A percentile compares a stretch with the other conserved stretches of the same genome.
Conservation (phyloP, 2,797 vertebrate genomes). For the Meriones psammophilus region DNA sequence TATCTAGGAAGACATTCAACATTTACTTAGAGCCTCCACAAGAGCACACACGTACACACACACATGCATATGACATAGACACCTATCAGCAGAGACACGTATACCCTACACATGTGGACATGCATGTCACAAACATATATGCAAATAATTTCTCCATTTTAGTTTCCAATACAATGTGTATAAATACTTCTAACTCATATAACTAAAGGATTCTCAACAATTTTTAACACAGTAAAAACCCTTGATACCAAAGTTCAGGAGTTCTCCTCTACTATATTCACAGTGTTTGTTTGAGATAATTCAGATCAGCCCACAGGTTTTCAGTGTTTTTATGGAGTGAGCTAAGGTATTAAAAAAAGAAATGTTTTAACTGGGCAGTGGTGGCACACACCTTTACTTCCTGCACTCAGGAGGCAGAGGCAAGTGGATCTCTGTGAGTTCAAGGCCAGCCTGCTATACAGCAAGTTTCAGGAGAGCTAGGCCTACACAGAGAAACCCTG, state of each 20-base stretch:
- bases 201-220: not conserved
- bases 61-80: not conserved
- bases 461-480: not conserved
- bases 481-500: not conserved
- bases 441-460: not conserved
- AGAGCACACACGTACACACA: not conserved
- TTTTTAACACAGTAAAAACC: constrained; percentile 23
- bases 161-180: constrained; percentile 15
- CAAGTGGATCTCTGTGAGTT: not conserved
- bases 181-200: not conserved
- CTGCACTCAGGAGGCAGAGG: not conserved
- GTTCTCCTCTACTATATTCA: not conserved
- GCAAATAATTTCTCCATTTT: constrained; percentile 4
- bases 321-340: not conserved
- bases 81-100: not conserved
- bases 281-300: constrained; percentile 12
- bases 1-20: not conserved
- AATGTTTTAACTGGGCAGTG: not conserved
- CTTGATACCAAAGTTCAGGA: constrained; percentile 37
- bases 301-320: constrained; percentile 3
- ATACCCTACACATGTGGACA: not conserved
- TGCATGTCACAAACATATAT: not conserved
- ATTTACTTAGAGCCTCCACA: not conserved
- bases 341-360: not conserved
- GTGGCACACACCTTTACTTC: not conserved